phyloP scores from a whole-genome alignment of 1,140 invertebrate genomes.

The Hyles euphorbiae region DNA sequence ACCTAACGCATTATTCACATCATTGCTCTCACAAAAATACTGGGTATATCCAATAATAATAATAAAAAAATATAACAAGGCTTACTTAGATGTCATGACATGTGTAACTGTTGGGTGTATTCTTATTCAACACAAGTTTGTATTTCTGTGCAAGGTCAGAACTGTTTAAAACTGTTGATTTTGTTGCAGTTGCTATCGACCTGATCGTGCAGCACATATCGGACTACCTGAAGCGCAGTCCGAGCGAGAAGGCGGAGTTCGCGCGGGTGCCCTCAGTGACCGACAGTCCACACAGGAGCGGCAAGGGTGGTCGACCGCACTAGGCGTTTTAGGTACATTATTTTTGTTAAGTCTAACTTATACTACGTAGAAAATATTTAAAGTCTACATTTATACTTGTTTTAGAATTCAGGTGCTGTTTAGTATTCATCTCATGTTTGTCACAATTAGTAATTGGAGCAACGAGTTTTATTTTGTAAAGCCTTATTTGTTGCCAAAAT shows the following conservation, averaged over 20 bases:
- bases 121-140: neutral
- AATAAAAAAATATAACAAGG: too few species aligned
- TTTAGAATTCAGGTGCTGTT: too few species aligned
- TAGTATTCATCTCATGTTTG: too few species aligned
- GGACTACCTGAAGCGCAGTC: conserved; percentile 53
- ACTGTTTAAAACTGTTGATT: conserved; percentile 19
- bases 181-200: conserved; percentile 96
- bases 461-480: too few species aligned
- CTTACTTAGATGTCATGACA: neutral
- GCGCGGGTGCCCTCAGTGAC: conserved; percentile 37
- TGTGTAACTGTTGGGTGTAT: neutral
- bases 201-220: conserved; percentile 98
- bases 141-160: conserved; percentile 1
- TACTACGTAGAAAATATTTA: neutral
- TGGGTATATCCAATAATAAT: too few species aligned
- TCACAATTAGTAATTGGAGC: too few species aligned
- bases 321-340: conserved; percentile 22
- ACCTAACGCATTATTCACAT: too few species aligned
- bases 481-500: too few species aligned
- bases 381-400: neutral
- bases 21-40: too few species aligned
- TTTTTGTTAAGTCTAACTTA: neutral
- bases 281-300: conserved; percentile 51
- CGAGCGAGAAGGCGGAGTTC: conserved; percentile 27
- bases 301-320: conserved; percentile 53